phyloP scores from a whole-genome alignment of 2,113 vertebrate genomes.

The Tauraco erythrolophus region DNA sequence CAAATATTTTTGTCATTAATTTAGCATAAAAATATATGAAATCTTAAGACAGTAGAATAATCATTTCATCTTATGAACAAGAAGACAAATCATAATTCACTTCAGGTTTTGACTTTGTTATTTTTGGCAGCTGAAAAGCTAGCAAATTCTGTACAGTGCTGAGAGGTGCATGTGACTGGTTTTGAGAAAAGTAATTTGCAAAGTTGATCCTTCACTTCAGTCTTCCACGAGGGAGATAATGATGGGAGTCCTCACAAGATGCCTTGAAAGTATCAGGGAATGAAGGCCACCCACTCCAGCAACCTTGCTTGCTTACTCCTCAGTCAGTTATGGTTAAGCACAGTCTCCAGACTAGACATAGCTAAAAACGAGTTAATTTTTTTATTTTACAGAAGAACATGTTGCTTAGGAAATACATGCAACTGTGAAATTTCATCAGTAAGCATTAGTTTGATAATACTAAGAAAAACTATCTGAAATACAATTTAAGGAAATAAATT shows the following conservation, averaged over 20 bases:
- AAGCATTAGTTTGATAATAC: neutral
- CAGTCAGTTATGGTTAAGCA: neutral
- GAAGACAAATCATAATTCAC: neutral
- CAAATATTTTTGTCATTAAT: conserved; percentile 42
- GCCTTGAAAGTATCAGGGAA: neutral
- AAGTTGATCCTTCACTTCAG: neutral
- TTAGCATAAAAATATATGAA: conserved; percentile 30
- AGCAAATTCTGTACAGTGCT: neutral
- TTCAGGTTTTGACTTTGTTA: neutral
- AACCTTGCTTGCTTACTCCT: neutral
- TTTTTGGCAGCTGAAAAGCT: neutral
- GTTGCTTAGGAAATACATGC: neutral
- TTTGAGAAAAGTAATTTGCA: neutral
- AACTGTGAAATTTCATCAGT: neutral
- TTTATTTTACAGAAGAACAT: neutral
- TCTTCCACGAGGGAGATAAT: neutral
- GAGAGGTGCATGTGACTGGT: neutral
- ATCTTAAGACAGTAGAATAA: neutral
- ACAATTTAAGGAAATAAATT: neutral
- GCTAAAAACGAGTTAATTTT: neutral
- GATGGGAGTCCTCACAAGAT: neutral
- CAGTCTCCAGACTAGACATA: neutral
- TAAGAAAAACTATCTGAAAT: neutral
- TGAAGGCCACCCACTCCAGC: neutral
- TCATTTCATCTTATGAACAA: neutral